Base-by-base conservation (phyloP, 2,797 vertebrate genomes). In the Eupleurogrammus muticus region DNA sequence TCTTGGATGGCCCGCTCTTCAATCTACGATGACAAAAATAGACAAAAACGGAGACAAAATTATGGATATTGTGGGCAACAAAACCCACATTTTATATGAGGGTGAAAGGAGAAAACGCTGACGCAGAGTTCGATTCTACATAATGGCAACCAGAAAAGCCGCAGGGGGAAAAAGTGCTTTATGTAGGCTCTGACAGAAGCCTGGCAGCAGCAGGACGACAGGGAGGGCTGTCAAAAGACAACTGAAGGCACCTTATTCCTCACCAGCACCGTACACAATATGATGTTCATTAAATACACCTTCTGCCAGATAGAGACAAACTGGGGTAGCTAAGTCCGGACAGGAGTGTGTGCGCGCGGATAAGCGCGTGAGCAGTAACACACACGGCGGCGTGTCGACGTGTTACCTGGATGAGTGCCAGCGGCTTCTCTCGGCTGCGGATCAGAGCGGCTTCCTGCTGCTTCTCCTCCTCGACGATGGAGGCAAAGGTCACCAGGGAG, bases 1-100 rank as follows among this genome's bases (percentile, higher is more conserved):
- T 99, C 97, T 86, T 98, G 97, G 88, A 99, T 98, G 9, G 98
- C 98, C 78, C 92, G 87, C 75, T 99, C 97, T 82, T 99, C 98
- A 2, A 98, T 97, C 98, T 99, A 53, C 12, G 48, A 12, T 0
- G 32, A 68, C 90, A 88, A 13, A 71, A 23, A 75, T 24, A 13
- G 36, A 60, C 7, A 48, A 40, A 53, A 53, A 66, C 79, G 40
- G 17, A 58, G 28, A 50, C 9, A 2, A 42, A 48, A 48, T 9
- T 16, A 4, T 60, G 38, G 72, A 66, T 38, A 42, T 0, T 77
- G 69, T 14, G 65, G 62, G 21, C 19, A 53, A 60, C 20, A 49
- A 68, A 87, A 79, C 55, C 38, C 67, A 57, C 34, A 40, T 5
- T 55, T 72, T 3, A 68, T 47, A 56, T 69, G 38, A 70, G 59